phyloP scores from a whole-genome alignment of 2,797 vertebrate species.

The Alectoris magna region DNA sequence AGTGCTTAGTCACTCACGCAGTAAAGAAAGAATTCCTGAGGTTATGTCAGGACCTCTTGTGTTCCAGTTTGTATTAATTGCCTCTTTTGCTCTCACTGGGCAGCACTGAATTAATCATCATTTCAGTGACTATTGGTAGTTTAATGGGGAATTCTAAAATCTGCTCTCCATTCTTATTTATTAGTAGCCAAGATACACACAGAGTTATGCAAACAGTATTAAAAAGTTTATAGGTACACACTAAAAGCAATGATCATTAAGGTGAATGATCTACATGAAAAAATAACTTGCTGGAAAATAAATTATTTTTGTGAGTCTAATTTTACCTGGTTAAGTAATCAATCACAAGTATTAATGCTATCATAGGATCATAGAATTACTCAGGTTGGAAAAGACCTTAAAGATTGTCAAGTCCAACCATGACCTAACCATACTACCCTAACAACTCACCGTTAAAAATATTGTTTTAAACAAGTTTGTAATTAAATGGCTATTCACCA shows the following conservation, averaged over 20 bases:
- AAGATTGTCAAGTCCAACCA: too few species aligned
- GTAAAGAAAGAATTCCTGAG: too few species aligned
- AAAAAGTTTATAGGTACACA: background rate
- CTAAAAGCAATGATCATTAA: background rate
- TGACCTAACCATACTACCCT: too few species aligned
- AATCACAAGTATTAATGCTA: background rate
- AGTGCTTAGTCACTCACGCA: too few species aligned
- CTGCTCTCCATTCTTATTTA: background rate
- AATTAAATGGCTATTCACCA: background rate
- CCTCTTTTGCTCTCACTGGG: too few species aligned
- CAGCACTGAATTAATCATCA: background rate
- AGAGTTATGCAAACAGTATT: background rate
- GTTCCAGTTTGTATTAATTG: too few species aligned
- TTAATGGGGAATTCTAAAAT: background rate
- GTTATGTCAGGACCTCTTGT: too few species aligned
- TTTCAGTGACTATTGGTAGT: background rate
- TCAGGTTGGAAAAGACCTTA: too few species aligned
- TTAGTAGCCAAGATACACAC: background rate
- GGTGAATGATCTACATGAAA: background rate
- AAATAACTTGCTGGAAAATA: background rate
- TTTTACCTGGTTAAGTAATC: background rate
- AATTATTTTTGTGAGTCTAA: background rate
- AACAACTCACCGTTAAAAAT: too few species aligned
- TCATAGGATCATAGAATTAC: too few species aligned
- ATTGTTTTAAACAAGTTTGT: background rate